These are phyloP conservation scores for Ateles fusciceps DNA, from an alignment of 2,797 vertebrate species.

Conservation along the genomic window DNA sequence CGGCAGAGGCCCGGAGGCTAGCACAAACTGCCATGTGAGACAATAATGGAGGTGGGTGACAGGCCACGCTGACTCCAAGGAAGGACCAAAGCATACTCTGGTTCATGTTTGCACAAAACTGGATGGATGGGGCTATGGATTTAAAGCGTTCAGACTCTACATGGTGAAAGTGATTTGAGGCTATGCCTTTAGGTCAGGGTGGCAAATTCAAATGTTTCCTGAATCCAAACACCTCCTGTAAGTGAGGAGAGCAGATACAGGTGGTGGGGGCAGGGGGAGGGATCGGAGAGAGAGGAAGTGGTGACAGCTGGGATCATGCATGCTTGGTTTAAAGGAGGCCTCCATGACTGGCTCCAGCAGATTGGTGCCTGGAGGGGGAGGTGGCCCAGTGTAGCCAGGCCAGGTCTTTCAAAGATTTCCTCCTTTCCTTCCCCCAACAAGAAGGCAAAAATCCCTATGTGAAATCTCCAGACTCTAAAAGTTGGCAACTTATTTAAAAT, in stretches of 20 bases:
- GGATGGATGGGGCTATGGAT: neutral
- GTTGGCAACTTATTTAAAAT: neutral
- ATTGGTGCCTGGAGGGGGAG: neutral
- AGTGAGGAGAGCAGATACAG: rapidly evolving
- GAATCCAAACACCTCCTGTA: neutral
- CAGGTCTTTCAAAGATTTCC: neutral
- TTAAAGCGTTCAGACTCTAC: constrained; percentile 66
- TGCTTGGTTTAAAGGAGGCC: neutral
- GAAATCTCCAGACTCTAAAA: neutral
- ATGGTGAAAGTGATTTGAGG: constrained; percentile 4
- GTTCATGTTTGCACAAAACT: constrained; percentile 23
- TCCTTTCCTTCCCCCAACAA: neutral
- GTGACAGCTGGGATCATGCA: no score
- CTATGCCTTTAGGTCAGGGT: neutral
- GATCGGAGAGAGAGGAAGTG: neutral
- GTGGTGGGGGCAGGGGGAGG: neutral
- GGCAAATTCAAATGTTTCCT: neutral
- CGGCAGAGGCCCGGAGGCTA: neutral
- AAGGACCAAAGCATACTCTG: neutral
- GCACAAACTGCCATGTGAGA: rapidly evolving
- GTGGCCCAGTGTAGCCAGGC: neutral
- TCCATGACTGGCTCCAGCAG: neutral
- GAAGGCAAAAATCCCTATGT: neutral
- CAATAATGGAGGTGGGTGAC: rapidly evolving
- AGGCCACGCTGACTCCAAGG: neutral